These are phyloP conservation scores for Thymallus thymallus DNA, from an alignment of 2,113 vertebrate species.

Conservation along the genomic window DNA sequence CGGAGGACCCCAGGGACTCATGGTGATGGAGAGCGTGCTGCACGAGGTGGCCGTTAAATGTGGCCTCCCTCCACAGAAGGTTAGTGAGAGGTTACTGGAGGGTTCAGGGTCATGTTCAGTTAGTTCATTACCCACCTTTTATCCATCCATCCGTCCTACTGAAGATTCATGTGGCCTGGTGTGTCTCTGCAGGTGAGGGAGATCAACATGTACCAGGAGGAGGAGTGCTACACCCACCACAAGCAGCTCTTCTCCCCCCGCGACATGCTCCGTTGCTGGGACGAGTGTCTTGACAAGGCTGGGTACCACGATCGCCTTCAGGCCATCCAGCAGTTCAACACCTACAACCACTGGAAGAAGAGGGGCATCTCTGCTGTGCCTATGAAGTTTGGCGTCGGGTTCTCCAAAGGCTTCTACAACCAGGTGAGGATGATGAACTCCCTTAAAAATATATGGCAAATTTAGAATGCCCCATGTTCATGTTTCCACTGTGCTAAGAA, in stretches of 20 bases:
- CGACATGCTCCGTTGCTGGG: conserved; percentile 70
- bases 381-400: conserved; percentile 73
- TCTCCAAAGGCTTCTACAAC: conserved; percentile 64
- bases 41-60: conserved; percentile 66
- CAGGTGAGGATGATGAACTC: conserved; percentile 41
- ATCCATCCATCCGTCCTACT: background rate
- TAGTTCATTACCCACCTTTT: background rate
- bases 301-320: conserved; percentile 54
- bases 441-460: background rate
- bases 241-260: conserved; percentile 69
- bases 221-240: conserved; percentile 62
- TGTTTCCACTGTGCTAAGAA: no score
- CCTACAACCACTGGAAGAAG: conserved; percentile 75
- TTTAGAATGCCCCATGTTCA: no score
- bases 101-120: background rate
- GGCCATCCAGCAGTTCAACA: conserved; percentile 66
- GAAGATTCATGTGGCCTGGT: background rate
- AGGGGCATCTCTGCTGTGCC: conserved; percentile 72
- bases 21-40: conserved; percentile 67
- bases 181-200: conserved; percentile 63
- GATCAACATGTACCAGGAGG: conserved; percentile 74
- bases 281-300: conserved; percentile 72
- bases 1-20: conserved; percentile 66
- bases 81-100: background rate
- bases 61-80: conserved; percentile 64